These are phyloP conservation scores for Heliocidaris erythrogramma DNA, from an alignment of 35 echinoderm and acorn worm species.

Conservation along the genomic window DNA sequence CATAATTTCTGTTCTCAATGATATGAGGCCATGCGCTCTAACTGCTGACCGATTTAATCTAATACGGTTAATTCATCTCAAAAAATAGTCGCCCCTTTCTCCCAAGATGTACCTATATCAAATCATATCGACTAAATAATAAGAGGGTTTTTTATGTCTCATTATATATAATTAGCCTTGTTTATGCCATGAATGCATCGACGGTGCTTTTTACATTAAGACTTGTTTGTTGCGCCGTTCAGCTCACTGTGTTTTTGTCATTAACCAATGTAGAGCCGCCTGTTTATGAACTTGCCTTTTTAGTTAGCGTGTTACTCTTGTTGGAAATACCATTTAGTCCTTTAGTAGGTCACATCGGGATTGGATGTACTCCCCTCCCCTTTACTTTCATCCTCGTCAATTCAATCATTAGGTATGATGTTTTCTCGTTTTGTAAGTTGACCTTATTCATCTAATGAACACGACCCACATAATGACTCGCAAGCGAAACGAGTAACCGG, in stretches of 20 bases:
- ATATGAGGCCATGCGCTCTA: neutral
- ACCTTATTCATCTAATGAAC: neutral
- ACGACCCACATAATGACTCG: neutral
- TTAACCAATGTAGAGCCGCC: neutral
- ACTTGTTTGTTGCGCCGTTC: neutral
- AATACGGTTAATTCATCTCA: neutral
- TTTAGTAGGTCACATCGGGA: neutral
- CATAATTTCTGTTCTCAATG: neutral
- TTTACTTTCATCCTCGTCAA: neutral
- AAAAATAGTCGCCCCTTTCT: neutral
- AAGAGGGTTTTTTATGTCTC: neutral
- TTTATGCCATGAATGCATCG: neutral
- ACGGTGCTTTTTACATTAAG: neutral
- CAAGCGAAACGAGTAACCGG: neutral
- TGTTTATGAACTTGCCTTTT: neutral
- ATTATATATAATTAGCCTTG: neutral
- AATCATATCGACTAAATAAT: neutral
- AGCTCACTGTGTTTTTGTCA: neutral
- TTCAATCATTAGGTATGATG: neutral
- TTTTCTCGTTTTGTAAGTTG: slow-evolving; percentile 3
- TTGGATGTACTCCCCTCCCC: neutral
- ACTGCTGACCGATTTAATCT: neutral
- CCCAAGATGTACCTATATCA: neutral
- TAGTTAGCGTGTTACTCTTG: neutral
- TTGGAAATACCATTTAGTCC: neutral